These are phyloP conservation scores for Kryphioiulus occultus DNA, from an alignment of 2,888 invertebrate species.

Conservation along the genomic window DNA sequence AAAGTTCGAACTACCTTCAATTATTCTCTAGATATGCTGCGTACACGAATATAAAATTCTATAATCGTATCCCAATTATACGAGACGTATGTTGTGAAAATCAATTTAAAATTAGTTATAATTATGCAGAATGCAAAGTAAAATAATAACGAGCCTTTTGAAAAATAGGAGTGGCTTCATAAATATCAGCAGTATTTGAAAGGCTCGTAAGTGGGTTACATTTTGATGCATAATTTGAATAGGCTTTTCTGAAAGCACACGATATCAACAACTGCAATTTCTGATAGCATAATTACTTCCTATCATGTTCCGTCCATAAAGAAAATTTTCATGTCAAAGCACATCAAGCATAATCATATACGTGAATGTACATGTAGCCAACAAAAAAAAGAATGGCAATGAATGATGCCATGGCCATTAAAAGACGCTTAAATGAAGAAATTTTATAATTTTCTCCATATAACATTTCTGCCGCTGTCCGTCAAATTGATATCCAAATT, in stretches of 20 bases:
- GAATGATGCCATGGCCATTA: slow-evolving; percentile 23
- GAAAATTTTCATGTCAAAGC: not conserved
- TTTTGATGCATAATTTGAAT: not conserved
- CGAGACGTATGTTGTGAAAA: not conserved
- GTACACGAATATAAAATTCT: not conserved
- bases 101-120: not conserved
- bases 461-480: not conserved
- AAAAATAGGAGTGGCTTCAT: slow-evolving; percentile 1
- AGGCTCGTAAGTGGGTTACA: not conserved
- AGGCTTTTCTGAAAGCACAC: not conserved
- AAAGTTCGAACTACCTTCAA: not conserved
- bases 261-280: not conserved
- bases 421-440: not conserved
- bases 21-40: not conserved
- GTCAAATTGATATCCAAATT: slow-evolving; percentile 9
- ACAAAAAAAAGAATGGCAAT: not conserved
- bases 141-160: not conserved
- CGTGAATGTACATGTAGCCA: not conserved
- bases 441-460: not conserved
- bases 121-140: not conserved
- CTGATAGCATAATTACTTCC: slow-evolving; percentile 9
- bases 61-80: not conserved
- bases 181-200: not conserved
- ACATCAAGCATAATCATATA: not conserved
- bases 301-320: not conserved